Evolutionary conservation across 2,797 vertebrate species (phyloP).

Genomic region (Pipistrellus pipistrellus): DNA sequence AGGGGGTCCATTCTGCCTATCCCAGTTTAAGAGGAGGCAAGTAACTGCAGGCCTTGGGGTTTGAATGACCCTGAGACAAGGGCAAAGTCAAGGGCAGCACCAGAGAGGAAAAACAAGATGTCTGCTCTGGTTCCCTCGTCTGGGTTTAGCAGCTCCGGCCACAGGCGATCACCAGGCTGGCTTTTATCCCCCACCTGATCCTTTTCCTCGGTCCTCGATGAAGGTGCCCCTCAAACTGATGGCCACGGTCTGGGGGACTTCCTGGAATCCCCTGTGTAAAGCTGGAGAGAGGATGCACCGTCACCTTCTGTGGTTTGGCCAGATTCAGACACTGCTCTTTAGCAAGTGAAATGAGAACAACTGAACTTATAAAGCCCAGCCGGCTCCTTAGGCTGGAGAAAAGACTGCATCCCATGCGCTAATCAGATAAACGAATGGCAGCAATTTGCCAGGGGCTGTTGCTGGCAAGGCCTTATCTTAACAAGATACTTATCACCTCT

Average conservation of each 20-base stretch:
- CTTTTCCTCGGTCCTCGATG: neutral
- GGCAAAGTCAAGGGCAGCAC: neutral
- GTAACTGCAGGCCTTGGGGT: neutral
- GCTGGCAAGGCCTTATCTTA: conserved; percentile 78
- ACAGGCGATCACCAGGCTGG: neutral
- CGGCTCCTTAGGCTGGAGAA: neutral
- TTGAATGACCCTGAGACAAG: neutral
- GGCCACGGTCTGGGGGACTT: neutral
- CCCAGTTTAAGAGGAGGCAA: neutral
- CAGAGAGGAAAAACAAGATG: neutral
- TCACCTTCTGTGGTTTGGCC: neutral
- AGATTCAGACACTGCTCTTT: neutral
- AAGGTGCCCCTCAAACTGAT: neutral
- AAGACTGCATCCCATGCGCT: neutral
- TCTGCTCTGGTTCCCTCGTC: neutral
- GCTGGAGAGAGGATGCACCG: neutral
- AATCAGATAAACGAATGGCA: conserved; percentile 69
- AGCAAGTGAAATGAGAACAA: neutral
- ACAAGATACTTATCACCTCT: conserved; percentile 78
- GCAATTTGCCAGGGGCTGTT: conserved; percentile 64
- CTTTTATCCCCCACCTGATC: conserved; percentile 39
- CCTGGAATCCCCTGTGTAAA: neutral
- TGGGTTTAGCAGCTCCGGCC: neutral
- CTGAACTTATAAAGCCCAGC: neutral
- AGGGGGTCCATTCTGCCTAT: neutral